These are phyloP conservation scores for Willisornis vidua DNA, from an alignment of 2,113 vertebrate genomes.

Conservation along the genomic window DNA sequence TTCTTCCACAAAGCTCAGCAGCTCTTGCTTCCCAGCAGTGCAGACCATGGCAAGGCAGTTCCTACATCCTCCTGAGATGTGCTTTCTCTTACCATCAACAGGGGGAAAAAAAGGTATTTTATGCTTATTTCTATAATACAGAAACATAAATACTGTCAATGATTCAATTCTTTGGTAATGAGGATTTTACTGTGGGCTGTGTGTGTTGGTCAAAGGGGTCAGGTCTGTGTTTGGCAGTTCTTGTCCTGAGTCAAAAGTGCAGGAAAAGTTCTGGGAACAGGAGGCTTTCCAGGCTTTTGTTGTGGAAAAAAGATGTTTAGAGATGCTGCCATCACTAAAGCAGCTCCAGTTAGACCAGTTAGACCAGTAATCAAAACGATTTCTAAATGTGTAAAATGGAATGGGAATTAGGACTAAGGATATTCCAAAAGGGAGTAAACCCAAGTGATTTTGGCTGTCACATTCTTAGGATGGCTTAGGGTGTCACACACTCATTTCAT, in stretches of 20 bases:
- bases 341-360: not conserved
- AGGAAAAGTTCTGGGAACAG: accelerated
- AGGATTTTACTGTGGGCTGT: not conserved
- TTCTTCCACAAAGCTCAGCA: not conserved
- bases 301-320: not conserved
- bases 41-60: not conserved
- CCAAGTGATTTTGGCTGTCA: not conserved
- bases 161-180: not conserved
- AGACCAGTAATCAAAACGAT: not conserved
- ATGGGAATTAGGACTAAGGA: not conserved
- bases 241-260: not conserved
- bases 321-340: not conserved
- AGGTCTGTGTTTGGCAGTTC: not conserved
- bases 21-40: not conserved
- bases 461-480: not conserved
- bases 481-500: not conserved
- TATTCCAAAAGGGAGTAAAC: not conserved
- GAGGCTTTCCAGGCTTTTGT: not conserved
- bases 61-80: not conserved
- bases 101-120: not conserved
- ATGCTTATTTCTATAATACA: accelerated
- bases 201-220: not conserved
- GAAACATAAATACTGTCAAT: not conserved
- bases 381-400: not conserved
- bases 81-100: not conserved